Base-by-base conservation (phyloP, 2,113 vertebrate genomes). In the Lanius collurio region DNA sequence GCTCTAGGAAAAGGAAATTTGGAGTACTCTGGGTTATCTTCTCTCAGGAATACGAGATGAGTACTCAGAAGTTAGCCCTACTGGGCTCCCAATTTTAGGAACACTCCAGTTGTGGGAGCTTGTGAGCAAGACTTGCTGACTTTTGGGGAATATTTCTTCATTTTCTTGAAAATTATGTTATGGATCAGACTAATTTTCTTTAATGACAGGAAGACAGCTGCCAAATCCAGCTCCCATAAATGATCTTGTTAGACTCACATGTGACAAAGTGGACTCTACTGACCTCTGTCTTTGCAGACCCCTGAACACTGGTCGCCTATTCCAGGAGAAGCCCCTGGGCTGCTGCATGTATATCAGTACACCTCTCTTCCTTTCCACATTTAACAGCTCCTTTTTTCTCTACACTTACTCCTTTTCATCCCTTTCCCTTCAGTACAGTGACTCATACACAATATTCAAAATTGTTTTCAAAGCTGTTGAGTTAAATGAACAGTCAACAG, bases 381-480 rank as follows among this genome's bases (percentile, higher is more conserved):
- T 65, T 77, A 53, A 86, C 20, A 65, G 33, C 39, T 73, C 20
- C 0, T 13, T 85, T 92, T 76, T 83, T 26, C 53, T 79, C 84
- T 28, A 50, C 21, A 8, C 7, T 82, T 7, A 1, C 8, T 93
- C 47, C 24, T 93, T 91, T 91, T 87, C 33, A 77, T 87, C 57
- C 35, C 70, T 83, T 87, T 85, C 7, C 28, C 31, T 93, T 95
- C 15, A 21, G 31, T 71, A 56, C 28, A 27, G 33, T 87, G 81
- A 94, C 60, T 83, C 67, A 75, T 53, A 68, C 11, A 78, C 27
- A 80, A 64, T 56, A 77, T 57, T 80, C 49, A 91, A 71, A 91
- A 86, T 47, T 2, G 64, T 93, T 96, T 94, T 82, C 82, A 90
- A 91, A 95, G 78, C 53, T 83, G 26, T 56, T 49, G 20, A 83